Percentiles rank a stretch among this genome's conserved stretches.
Evolutionary conservation across 2,797 vertebrate genomes (phyloP).

Genomic region (Nannoperca obscura): DNA sequence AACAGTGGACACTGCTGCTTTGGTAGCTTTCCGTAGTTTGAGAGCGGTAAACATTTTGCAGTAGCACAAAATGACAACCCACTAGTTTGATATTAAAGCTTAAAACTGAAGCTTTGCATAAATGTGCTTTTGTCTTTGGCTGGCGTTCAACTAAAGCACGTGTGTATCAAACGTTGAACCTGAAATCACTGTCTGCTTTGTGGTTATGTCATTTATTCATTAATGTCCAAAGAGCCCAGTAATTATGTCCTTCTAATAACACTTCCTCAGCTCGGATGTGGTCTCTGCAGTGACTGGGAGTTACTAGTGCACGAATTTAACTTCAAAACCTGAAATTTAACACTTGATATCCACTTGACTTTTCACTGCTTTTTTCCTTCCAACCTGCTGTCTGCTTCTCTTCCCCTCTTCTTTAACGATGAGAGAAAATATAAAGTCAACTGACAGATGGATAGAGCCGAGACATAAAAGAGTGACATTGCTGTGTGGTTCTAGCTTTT

Average conservation of each 20-base stretch:
- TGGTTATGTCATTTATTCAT: constrained; percentile 18
- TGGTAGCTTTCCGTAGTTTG: not conserved
- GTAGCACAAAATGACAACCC: not conserved
- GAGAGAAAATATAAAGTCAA: constrained; percentile 14
- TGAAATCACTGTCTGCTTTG: not conserved
- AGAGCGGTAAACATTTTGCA: not conserved
- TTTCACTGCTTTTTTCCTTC: constrained; percentile 14
- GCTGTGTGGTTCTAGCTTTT: not conserved
- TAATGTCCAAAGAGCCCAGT: constrained; percentile 15
- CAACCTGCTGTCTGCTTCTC: constrained; percentile 8
- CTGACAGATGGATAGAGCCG: not conserved
- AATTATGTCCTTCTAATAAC: constrained; percentile 13
- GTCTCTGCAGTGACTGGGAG: not conserved
- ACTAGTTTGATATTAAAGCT: not conserved
- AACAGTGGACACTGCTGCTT: not conserved
- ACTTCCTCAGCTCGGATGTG: not conserved
- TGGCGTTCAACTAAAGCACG: not conserved
- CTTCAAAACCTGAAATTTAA: constrained; percentile 33
- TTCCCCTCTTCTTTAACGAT: not conserved
- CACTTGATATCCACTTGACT: constrained; percentile 48
- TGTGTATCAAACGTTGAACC: not conserved
- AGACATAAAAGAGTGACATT: not conserved
- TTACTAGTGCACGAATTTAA: constrained; percentile 20
- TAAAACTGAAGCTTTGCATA: not conserved
- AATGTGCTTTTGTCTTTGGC: not conserved